These are phyloP conservation scores for Nephrotoma guestfalica DNA, from an alignment of 2,888 invertebrate genomes.

Conservation along the genomic window DNA sequence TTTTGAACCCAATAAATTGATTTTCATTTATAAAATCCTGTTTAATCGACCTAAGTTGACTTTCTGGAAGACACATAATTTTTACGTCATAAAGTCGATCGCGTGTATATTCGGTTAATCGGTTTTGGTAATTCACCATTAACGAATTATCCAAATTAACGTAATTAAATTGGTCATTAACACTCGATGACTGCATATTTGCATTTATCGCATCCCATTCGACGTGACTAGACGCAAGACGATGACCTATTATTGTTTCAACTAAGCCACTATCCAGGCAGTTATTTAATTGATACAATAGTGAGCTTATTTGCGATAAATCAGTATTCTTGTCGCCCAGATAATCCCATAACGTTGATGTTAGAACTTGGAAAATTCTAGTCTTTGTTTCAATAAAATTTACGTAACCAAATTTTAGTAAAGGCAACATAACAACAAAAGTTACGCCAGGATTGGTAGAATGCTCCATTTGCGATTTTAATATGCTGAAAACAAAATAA, in stretches of 20 bases:
- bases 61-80: conserved; percentile 24
- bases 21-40: conserved; percentile 25
- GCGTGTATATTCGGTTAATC: conserved; percentile 22
- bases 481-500: conserved; percentile 17
- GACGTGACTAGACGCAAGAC: conserved; percentile 22
- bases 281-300: conserved; percentile 66
- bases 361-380: conserved; percentile 44
- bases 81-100: conserved; percentile 27
- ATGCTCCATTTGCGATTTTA: conserved; percentile 32
- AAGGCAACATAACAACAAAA: conserved; percentile 53
- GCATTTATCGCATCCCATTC: neutral
- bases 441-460: conserved; percentile 36
- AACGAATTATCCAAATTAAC: neutral
- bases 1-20: conserved; percentile 29
- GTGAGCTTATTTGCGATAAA: conserved; percentile 36
- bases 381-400: conserved; percentile 51
- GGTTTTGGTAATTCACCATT: conserved; percentile 9
- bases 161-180: neutral
- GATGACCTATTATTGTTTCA: conserved; percentile 50
- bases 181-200: neutral
- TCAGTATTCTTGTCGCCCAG: conserved; percentile 33
- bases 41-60: neutral
- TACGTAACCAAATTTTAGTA: conserved; percentile 50
- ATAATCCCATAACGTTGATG: conserved; percentile 57
- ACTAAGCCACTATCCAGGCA: conserved; percentile 44